A percentile compares a stretch with the other conserved stretches of the same genome.
Evolutionary conservation across 2,797 vertebrate genomes (phyloP).

Genomic region (Leptatherina wallacei): DNA sequence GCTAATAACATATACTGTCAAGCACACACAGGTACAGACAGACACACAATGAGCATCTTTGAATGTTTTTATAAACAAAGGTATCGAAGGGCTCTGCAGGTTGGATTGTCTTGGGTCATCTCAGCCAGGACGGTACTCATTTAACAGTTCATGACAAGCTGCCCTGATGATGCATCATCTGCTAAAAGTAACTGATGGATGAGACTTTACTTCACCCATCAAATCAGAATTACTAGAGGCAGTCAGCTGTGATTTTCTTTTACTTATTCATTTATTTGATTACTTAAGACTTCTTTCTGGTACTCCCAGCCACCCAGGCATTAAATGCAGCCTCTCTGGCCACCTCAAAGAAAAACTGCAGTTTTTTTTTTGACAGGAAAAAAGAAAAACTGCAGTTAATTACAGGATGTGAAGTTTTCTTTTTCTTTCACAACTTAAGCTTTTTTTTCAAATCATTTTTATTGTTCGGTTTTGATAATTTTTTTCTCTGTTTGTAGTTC

Average conservation of each 20-base stretch:
- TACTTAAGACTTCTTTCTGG: slow-evolving; percentile 21
- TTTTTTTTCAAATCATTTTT: background rate
- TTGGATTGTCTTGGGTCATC: slow-evolving; percentile 11
- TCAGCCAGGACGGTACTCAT: slow-evolving; percentile 23
- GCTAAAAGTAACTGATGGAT: slow-evolving; percentile 50
- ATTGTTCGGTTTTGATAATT: background rate
- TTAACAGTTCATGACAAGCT: slow-evolving; percentile 34
- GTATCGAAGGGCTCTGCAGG: slow-evolving; percentile 33
- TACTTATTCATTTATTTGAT: background rate
- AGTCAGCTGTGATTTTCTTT: slow-evolving; percentile 31
- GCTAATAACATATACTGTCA: slow-evolving; percentile 32
- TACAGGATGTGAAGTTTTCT: background rate
- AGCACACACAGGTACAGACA: slow-evolving; percentile 12
- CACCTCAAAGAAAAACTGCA: slow-evolving; percentile 34
- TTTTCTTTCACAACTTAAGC: slow-evolving; percentile 14
- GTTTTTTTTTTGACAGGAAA: too few species aligned
- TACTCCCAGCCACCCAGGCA: slow-evolving; percentile 17
- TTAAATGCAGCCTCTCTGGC: slow-evolving; percentile 28
- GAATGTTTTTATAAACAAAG: slow-evolving; percentile 25
- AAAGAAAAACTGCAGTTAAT: background rate
- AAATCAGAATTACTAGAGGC: slow-evolving; percentile 41
- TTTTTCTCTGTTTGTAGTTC: background rate
- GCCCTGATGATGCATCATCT: slow-evolving; percentile 41
- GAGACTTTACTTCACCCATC: slow-evolving; percentile 64
- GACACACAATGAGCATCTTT: background rate